phyloP scores from a whole-genome alignment of 1,140 invertebrate species.

The Atopsyche davidsoni region DNA sequence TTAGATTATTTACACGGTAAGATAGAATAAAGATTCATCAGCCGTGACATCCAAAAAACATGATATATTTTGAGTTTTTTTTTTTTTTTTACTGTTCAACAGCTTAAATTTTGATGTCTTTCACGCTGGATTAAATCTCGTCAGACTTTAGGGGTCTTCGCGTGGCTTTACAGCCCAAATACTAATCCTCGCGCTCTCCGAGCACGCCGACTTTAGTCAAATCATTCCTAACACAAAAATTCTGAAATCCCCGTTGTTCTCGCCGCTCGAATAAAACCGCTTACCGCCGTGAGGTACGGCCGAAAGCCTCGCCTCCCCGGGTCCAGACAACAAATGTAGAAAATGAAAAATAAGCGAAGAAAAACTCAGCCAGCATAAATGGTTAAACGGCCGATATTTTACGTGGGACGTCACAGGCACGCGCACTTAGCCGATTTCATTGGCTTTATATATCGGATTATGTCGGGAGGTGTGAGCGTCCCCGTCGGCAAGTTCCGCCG shows the following conservation, averaged over 20 bases:
- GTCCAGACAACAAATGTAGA: conserved; percentile 2
- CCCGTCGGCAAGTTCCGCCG: background rate
- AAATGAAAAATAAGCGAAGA: conserved; percentile 4
- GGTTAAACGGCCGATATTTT: conserved; percentile 29
- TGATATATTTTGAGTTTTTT: background rate
- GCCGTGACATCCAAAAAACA: background rate
- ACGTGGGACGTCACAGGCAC: conserved; percentile 26
- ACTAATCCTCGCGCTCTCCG: too few species aligned
- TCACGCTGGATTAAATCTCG: too few species aligned
- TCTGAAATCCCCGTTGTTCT: too few species aligned
- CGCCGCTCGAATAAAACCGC: conserved; percentile 4
- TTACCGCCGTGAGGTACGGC: too few species aligned
- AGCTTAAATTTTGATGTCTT: background rate
- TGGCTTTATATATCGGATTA: conserved; percentile 26
- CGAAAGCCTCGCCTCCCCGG: background rate
- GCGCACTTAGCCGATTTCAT: conserved; percentile 27
- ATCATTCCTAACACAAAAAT: too few species aligned
- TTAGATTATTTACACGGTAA: too few species aligned
- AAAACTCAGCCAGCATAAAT: conserved; percentile 25
- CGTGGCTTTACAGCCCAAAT: too few species aligned
- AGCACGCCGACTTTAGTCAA: too few species aligned
- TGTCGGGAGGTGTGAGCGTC: conserved; percentile 8
- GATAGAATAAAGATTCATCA: too few species aligned
- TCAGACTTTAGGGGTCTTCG: too few species aligned
- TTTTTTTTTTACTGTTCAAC: background rate